A percentile compares a stretch with the other conserved stretches of the same genome.
Evolutionary conservation across 2,888 invertebrate genomes (phyloP).

Genomic region (Cataglyphis albicans): DNA sequence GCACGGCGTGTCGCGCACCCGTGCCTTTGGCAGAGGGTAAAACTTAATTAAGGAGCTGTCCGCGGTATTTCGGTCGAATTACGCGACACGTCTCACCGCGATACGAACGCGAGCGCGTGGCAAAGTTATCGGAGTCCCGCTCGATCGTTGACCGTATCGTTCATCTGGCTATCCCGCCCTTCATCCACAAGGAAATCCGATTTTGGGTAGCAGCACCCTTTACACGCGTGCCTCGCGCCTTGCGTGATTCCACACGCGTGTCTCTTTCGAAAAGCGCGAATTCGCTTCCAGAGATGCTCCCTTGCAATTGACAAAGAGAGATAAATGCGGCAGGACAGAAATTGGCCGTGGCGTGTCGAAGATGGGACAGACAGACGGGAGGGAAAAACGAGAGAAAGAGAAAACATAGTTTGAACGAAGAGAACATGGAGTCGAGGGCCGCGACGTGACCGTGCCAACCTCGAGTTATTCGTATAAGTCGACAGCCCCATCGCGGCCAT

Average conservation of each 20-base stretch:
- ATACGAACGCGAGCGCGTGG: slow-evolving; percentile 29
- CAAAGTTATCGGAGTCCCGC: slow-evolving; percentile 36
- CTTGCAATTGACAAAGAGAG: slow-evolving; percentile 83
- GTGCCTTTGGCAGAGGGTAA: slow-evolving; percentile 47
- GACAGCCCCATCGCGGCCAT: slow-evolving; percentile 54
- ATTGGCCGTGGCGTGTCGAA: slow-evolving; percentile 80
- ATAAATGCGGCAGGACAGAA: slow-evolving; percentile 84
- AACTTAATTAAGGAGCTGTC: slow-evolving; percentile 55
- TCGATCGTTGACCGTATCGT: slow-evolving; percentile 69
- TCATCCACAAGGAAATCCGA: slow-evolving; percentile 61
- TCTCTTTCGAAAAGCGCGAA: slow-evolving; percentile 44
- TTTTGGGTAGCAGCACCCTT: slow-evolving; percentile 37
- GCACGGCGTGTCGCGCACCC: slow-evolving; percentile 27
- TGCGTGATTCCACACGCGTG: slow-evolving; percentile 25
- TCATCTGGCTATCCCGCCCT: slow-evolving; percentile 62
- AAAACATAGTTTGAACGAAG: slow-evolving; percentile 53
- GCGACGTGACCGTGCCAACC: slow-evolving; percentile 70
- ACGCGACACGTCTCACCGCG: slow-evolving; percentile 33
- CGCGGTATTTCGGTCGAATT: slow-evolving; percentile 55
- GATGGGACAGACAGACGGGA: slow-evolving; percentile 59
- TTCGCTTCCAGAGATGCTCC: background rate
- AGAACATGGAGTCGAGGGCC: slow-evolving; percentile 56
- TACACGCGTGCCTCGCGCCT: slow-evolving; percentile 21
- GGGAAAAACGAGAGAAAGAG: slow-evolving; percentile 51
- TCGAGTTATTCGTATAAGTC: slow-evolving; percentile 77